Conservation (phyloP, 2,797 vertebrate genomes). For the Dermochelys coriacea region DNA sequence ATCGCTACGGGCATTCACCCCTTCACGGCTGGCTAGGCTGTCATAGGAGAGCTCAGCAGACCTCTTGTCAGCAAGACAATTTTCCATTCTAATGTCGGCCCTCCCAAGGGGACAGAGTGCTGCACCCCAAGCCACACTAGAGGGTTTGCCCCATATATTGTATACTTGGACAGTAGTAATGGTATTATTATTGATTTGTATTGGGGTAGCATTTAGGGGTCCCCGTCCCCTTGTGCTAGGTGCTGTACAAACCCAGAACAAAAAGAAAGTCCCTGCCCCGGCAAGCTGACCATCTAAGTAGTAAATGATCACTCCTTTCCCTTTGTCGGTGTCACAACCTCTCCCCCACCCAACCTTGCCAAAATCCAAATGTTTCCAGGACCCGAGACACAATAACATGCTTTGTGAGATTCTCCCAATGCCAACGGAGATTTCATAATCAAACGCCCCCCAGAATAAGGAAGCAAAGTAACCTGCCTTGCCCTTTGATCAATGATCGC, state of each 20-base stretch:
- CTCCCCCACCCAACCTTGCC: background rate
- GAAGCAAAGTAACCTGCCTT: background rate
- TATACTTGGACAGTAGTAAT: background rate
- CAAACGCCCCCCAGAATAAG: background rate
- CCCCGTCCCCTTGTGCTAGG: background rate
- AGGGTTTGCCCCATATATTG: background rate
- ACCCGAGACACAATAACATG: background rate
- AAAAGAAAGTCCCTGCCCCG: background rate
- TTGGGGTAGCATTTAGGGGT: background rate
- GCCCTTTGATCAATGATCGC: conserved; percentile 17
- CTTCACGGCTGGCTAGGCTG: background rate
- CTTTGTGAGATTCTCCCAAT: background rate
- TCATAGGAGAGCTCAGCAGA: no score
- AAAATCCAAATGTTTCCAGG: background rate
- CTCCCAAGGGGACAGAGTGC: background rate
- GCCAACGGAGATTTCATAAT: background rate
- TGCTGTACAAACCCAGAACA: background rate
- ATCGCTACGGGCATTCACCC: no score
- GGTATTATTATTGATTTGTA: background rate
- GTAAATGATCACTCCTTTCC: background rate
- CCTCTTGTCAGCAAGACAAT: no score
- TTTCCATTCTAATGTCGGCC: no score
- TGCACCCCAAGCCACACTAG: background rate
- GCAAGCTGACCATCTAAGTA: background rate
- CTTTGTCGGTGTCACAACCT: background rate